phyloP scores from a whole-genome alignment of 2,113 vertebrate genomes.

The Hemibagrus wyckioides region DNA sequence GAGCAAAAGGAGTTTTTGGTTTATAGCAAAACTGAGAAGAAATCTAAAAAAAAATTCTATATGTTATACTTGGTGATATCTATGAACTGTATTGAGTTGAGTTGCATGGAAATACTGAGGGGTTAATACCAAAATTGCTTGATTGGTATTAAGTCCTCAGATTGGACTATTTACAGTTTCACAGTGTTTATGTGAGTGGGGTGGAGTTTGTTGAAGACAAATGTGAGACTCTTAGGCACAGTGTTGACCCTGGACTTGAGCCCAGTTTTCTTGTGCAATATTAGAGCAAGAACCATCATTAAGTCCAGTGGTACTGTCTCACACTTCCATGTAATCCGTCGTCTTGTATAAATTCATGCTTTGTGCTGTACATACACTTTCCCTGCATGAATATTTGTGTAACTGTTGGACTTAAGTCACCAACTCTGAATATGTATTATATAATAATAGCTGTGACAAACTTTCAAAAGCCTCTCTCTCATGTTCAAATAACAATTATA shows the following conservation, averaged over 20 bases:
- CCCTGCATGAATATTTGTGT: not conserved
- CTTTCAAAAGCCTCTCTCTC: not conserved
- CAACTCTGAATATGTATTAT: not conserved
- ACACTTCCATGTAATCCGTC: not conserved
- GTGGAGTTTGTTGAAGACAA: not conserved
- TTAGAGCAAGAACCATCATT: not conserved
- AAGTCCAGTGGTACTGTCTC: not conserved
- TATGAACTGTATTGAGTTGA: not conserved
- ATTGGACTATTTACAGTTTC: not conserved
- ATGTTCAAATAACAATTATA: no score
- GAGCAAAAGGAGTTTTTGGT: not conserved
- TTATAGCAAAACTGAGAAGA: not conserved
- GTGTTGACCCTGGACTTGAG: not conserved
- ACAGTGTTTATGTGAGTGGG: not conserved
- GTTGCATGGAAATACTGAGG: not conserved
- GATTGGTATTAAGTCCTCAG: not conserved
- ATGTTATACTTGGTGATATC: not conserved
- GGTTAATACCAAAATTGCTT: not conserved
- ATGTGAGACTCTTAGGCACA: not conserved
- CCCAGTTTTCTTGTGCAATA: not conserved
- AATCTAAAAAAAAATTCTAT: not conserved
- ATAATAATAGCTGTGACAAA: not conserved
- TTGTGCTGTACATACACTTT: not conserved
- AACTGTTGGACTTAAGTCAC: not conserved
- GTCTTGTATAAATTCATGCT: not conserved